These are phyloP conservation scores for Anthophora plumipes DNA, from an alignment of 2,888 invertebrate genomes.

Conservation along the genomic window DNA sequence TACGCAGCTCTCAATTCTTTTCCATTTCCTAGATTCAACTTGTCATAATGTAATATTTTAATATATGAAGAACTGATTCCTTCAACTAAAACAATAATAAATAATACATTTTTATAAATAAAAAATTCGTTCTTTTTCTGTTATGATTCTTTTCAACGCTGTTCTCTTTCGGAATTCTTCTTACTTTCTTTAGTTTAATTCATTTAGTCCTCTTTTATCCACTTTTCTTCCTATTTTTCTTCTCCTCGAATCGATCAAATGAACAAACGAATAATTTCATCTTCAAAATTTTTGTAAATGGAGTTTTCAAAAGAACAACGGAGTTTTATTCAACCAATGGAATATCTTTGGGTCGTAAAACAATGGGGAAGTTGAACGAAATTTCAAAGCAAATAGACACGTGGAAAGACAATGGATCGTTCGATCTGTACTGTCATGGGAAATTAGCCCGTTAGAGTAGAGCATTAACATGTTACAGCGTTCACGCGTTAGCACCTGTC, in stretches of 20 bases:
- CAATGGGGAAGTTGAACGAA: not conserved
- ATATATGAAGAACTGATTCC: too few species aligned
- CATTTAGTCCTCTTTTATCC: too few species aligned
- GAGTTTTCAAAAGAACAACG: not conserved
- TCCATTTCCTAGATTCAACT: not conserved
- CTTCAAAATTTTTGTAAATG: not conserved
- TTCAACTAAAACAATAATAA: too few species aligned
- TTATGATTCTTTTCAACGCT: too few species aligned
- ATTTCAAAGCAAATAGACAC: slow-evolving; percentile 8
- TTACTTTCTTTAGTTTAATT: too few species aligned
- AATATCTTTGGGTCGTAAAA: not conserved
- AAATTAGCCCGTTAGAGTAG: slow-evolving; percentile 40
- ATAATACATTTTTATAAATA: too few species aligned
- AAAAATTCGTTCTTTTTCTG: too few species aligned
- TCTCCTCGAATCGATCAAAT: too few species aligned
- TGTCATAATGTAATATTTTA: not conserved
- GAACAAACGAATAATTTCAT: too few species aligned
- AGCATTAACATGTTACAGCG: slow-evolving; percentile 45
- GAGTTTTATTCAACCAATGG: not conserved
- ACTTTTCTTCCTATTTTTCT: too few species aligned
- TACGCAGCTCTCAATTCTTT: too few species aligned
- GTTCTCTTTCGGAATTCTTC: too few species aligned
- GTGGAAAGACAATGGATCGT: slow-evolving; percentile 22
- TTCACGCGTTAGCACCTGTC: slow-evolving; percentile 16
- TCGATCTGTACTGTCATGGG: slow-evolving; percentile 26